Evolutionary conservation across 2,113 vertebrate genomes (phyloP), one percentile per base, ranked within the genome.

Genomic region (Beaufortia kweichowensis): DNA sequence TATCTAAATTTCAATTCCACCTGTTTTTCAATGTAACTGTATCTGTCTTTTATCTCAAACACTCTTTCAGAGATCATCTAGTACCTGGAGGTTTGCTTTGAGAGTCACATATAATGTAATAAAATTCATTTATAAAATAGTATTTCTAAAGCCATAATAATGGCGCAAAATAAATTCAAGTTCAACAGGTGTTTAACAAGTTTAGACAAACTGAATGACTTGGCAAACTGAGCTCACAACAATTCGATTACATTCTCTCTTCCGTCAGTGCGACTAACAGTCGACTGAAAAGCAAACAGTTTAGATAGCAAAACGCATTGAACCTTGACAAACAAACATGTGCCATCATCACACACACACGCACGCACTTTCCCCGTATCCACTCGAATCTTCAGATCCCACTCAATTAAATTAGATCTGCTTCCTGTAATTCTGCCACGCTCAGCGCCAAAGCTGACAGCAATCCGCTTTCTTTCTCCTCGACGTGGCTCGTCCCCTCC

Each of bases 391-490:
- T 80, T 83, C 57, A 66, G 53, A 76, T 84, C 67, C 71, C 70
- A 77, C 80, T 85, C 84, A 72, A 79, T 85, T 81, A 78, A 86
- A 83, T 85, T 73, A 84, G 66, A 81, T 80, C 75, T 78, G 70
- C 77, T 76, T 83, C 77, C 81, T 57, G 68, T 83, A 83, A 82
- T 67, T 71, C 65, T 79, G 73, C 70, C 66, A 67, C 83, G 77
- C 61, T 50, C 35, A 35, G 77, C 11, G 77, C 56, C 66, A 80
- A 82, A 84, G 67, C 84, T 80, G 80, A 80, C 82, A 81, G 73
- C 74, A 76, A 71, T 80, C 41, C 19, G 43, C 72, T 77, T 77
- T 66, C 23, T 35, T 39, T 41, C n/a, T 46, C 21, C 28, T 56
- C 35, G 35, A 35, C 76, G 60, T 59, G 53, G 31, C 28, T 64